Conservation (phyloP, 2,113 vertebrate genomes). For the human (Homo sapiens) region GRCh38 chr21:26608001-26608500, state of each 20-base stretch:
- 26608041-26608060: not conserved
- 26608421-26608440: constrained; percentile 57
- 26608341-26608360: constrained; percentile 16
- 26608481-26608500: constrained; percentile 50
- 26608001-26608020: not conserved
- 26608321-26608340: not conserved
- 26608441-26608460: constrained; percentile 34
- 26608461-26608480: constrained; percentile 43
- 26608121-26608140: not conserved
- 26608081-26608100: not conserved
- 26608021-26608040: not conserved
- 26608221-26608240: not conserved
- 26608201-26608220: constrained; percentile 2
- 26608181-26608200: not conserved
- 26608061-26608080: not conserved
- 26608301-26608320: not conserved
- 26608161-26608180: not conserved
- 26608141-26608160: not conserved
- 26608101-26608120: constrained; percentile 1
- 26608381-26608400: constrained; percentile 49
- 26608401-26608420: not conserved
- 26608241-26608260: not conserved
- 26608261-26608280: not conserved
- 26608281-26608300: not conserved
- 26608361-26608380: constrained; percentile 33